Evolutionary conservation across 2,888 invertebrate species (phyloP).

Genomic region (Nomada ferruginata): DNA sequence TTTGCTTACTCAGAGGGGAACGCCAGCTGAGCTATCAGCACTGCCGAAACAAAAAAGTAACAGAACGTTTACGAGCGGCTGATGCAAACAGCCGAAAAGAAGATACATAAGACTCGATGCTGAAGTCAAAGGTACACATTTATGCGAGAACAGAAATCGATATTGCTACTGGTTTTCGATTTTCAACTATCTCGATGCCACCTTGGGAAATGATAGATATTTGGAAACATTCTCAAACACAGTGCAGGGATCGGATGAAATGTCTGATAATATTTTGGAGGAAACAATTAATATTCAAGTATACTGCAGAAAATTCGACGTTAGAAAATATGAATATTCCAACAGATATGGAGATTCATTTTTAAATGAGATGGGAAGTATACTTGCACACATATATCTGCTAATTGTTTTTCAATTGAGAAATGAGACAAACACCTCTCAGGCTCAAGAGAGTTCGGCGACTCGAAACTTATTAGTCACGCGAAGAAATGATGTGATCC

Average conservation of each 20-base stretch:
- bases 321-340: no score
- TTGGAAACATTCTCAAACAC: background rate
- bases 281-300: background rate
- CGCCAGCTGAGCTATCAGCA: constrained; percentile 63
- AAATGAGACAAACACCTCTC: background rate
- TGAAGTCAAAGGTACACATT: constrained; percentile 26
- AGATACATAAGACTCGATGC: constrained; percentile 18
- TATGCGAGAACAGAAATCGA: background rate
- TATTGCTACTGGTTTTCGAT: background rate
- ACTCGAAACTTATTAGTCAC: no score
- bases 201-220: background rate
- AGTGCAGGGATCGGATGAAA: no score
- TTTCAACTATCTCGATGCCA: background rate
- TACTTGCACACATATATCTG: no score
- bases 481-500: no score
- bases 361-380: no score
- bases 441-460: no score
- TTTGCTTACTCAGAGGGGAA: constrained; percentile 37
- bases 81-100: constrained; percentile 50
- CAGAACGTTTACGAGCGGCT: constrained; percentile 54
- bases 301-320: no score
- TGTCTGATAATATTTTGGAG: no score
- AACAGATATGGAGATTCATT: no score
- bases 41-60: constrained; percentile 65
- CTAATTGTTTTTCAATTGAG: no score